Base-by-base conservation (phyloP, 2,113 vertebrate species). In the Noturus placidus region DNA sequence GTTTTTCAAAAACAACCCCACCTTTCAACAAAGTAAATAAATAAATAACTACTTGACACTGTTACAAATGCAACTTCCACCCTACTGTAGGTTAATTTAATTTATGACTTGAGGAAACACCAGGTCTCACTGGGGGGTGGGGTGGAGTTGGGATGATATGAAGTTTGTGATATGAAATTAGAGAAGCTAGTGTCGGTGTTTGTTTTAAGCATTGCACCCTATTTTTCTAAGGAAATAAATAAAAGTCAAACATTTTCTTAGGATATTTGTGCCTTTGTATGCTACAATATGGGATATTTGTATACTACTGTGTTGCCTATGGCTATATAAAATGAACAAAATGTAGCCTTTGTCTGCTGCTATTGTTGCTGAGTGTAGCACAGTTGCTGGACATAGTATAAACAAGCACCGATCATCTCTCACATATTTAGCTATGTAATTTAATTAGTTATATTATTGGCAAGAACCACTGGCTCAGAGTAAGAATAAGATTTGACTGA, bases 371-470 rank as follows among this genome's bases (percentile, higher is more conserved):
- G 25, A 52, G 42, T 52, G 25, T n/a, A 79, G n/a, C 4, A 52
- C 50, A 56, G 46, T 78, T 50, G 19, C 38, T 76, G 38, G 10
- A 46, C 1, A 2, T 4, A 50, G 42, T 77, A 50, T n/a, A 77
- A 77, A 77, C 20, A 22, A 74, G 7, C 72, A 76, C 38, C 25
- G 25, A 25, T 17, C 25, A 25, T 52, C 25, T 17, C n/a, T 52
- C 13, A n/a, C 46, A n/a, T 50, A n/a, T 77, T n/a, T 77, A 11
- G 22, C 76, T 78, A 77, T 52, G 30, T 78, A 30, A 78, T 78
- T 78, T 78, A 50, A 52, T 78, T 79, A 79, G 52, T 56, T 56
- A 30, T 78, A n/a, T 52, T n/a, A 52, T 52, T 52, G 46, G 50
- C 50, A 56, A 79, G 6, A 54, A 30, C 5, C 50, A 30, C 20